Percentiles rank a stretch among this genome's conserved stretches.
Evolutionary conservation across 2,888 invertebrate species (phyloP).

Genomic region (Harpagoxenus sublaevis): DNA sequence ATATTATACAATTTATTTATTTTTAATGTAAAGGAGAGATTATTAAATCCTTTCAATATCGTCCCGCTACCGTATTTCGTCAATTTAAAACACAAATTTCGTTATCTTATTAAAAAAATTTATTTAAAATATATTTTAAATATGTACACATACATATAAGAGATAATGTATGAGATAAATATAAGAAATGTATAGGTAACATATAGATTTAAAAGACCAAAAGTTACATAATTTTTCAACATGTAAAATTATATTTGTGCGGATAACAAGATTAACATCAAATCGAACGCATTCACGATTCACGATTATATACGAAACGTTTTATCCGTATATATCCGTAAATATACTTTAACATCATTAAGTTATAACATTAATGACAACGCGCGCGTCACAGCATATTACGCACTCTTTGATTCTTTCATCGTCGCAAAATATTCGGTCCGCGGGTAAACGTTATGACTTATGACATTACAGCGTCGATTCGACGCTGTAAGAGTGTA

Average conservation of each 20-base stretch:
- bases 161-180: no score
- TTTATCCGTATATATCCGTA: background rate
- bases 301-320: background rate
- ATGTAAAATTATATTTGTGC: no score
- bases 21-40: background rate
- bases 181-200: background rate
- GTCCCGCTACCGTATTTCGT: background rate
- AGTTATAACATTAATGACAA: background rate
- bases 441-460: background rate
- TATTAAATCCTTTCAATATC: background rate
- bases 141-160: background rate
- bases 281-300: background rate
- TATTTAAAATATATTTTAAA: background rate
- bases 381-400: background rate
- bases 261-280: background rate
- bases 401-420: background rate
- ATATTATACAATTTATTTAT: background rate
- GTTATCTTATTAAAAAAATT: background rate
- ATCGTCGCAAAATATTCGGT: no score
- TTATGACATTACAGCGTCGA: background rate
- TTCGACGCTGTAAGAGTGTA: background rate
- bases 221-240: no score
- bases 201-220: background rate
- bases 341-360: background rate
- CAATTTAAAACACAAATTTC: background rate